Evolutionary conservation across 2,797 vertebrate genomes (phyloP), one percentile per base, ranked within the genome.

Genomic region (Acanthornis magna): DNA sequence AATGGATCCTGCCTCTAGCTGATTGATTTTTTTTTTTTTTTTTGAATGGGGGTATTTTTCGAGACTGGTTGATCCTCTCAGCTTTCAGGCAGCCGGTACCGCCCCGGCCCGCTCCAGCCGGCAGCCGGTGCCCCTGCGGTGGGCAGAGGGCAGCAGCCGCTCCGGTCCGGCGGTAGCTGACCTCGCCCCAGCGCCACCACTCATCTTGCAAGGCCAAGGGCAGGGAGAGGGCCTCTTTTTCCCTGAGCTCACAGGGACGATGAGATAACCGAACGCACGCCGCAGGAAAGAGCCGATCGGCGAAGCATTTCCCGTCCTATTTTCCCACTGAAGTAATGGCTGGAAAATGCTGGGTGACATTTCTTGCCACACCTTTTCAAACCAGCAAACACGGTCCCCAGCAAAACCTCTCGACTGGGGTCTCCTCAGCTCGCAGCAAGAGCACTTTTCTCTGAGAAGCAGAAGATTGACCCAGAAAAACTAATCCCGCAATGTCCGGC

Each of bases 191-290:
- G 54, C 4, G 3, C 27, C 38, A 20, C 15, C 50, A 5, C 18
- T 29, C 40, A 3, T 5, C 10, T 38, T 8, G 4, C 50, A 72
- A 42, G 7, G 40, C 20, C 71, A 53, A 48, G 29, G 58, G 20
- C 55, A 34, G 43, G 20, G 48, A 62, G 16, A 17, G 40, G n/a
- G 45, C 26, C 4, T 5, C 48, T 34, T 32, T 38, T 63, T 16
- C 38, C 70, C 40, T 10, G 12, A 42, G n/a, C 16, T 48, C 54
- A 3, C n/a, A 26, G 60, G 23, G 54, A 17, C 13, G 1, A 3
- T 9, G 48, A 1, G 7, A 11, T 16, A 45, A 32, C 47, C 1
- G 20, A 86, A n/a, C 1, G 9, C 34, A 2, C 1, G 2, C 2
- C 1, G 38, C 74, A 67, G 66, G 57, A 38, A 84, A 42, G 25